Evolutionary conservation across 2,888 invertebrate genomes (phyloP), one percentile per base, ranked within the genome.

Genomic region (Fabriciana adippe): DNA sequence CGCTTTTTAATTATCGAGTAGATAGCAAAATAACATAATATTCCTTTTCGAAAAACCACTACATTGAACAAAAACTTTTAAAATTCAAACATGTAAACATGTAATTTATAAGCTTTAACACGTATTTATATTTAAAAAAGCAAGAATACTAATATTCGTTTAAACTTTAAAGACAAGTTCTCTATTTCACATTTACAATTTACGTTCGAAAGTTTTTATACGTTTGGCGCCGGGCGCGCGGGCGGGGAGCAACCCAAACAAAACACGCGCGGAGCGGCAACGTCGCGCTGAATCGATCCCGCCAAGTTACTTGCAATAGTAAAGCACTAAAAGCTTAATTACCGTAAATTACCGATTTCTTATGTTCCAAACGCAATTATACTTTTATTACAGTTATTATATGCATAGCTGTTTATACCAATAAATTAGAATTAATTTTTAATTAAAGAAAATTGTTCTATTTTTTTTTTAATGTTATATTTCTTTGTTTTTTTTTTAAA

Each of bases 161-260:
- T 41, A 41, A 41, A 41, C 35, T 41, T 41, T 35, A 35, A 35
- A 35, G 6, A 35, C 35, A 50, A 56, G 59, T 35, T 59, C 61
- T 55, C 55, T 64, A 63, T 64, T 62, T 66, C 60, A 71, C 68
- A 60, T 60, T 68, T 71, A 68, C 68, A 68, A 70, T 69, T 69
- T 68, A 72, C 71, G 72, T 69, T 70, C 66, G 69, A 72, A 76
- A 74, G 68, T 75, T 78, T 78, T 76, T 72, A 70, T 74, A 69
- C 71, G 76, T 69, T 69, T 68, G 73, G 75, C 73, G 73, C 69
- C 71, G 56, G 66, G 63, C 66, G 64, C 53, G 72, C 76, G 75
- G 75, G 81, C 73, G 79, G 79, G 81, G 79, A 79, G 76, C 86
- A 86, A 90, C 89, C 90, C 89, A 92, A 90, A 91, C 90, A 90